phyloP scores from a whole-genome alignment of 2,888 invertebrate species.

The Achlya flavicornis region DNA sequence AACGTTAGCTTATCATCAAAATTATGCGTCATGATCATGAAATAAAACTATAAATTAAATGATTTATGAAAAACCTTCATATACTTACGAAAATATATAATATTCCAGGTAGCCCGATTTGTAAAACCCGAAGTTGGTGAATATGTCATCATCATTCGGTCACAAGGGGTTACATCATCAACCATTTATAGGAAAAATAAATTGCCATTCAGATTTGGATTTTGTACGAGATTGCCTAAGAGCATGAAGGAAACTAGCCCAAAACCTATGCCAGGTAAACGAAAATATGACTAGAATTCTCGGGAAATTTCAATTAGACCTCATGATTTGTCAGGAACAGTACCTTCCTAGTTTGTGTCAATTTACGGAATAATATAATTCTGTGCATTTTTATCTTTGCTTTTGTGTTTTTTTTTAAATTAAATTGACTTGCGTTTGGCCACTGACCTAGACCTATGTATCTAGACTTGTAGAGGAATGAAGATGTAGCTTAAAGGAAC shows the following conservation, averaged over 20 bases:
- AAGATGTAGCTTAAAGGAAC: neutral
- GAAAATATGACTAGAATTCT: constrained; percentile 15
- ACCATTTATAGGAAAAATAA: constrained; percentile 29
- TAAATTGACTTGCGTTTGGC: no score
- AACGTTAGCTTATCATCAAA: neutral
- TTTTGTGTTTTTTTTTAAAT: no score
- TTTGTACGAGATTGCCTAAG: constrained; percentile 38
- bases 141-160: constrained; percentile 26
- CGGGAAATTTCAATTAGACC: neutral
- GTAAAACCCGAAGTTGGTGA: constrained; percentile 22
- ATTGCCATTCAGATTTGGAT: constrained; percentile 31
- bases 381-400: no score
- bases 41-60: no score
- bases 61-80: no score
- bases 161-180: constrained; percentile 18
- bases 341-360: no score
- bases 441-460: no score
- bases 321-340: neutral
- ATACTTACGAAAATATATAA: neutral
- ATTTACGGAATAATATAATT: no score
- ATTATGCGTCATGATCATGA: no score
- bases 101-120: constrained; percentile 24
- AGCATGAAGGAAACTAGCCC: constrained; percentile 59
- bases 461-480: neutral
- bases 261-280: constrained; percentile 64